phyloP scores from a whole-genome alignment of 1,140 invertebrate genomes.

The Melitaea cinxia region DNA sequence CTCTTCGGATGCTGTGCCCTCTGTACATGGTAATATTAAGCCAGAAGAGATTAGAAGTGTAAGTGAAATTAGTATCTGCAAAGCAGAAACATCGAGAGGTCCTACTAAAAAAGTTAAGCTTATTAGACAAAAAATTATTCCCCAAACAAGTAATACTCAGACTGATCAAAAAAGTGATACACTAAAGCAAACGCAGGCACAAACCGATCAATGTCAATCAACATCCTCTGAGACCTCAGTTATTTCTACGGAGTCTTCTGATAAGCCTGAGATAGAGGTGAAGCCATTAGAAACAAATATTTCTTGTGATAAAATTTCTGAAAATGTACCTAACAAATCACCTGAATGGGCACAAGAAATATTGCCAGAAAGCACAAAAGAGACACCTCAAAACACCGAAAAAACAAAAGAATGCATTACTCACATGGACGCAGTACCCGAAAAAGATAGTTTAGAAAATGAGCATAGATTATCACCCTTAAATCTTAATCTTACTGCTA shows the following conservation, averaged over 20 bases:
- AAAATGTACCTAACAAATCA: constrained; percentile 16
- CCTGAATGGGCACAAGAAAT: constrained; percentile 12
- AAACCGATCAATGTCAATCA: constrained; percentile 66
- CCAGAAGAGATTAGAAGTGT: constrained; percentile 72
- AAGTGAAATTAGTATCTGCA: constrained; percentile 75
- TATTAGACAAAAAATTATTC: constrained; percentile 67
- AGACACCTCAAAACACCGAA: constrained; percentile 23
- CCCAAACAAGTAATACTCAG: constrained; percentile 45
- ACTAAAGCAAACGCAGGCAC: constrained; percentile 28
- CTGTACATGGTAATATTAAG: constrained; percentile 66
- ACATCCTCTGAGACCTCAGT: constrained; percentile 53
- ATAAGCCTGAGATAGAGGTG: neutral
- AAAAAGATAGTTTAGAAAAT: constrained; percentile 18
- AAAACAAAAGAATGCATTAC: constrained; percentile 22
- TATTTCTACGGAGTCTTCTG: constrained; percentile 11
- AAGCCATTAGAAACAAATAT: constrained; percentile 16
- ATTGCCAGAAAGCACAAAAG: constrained; percentile 19
- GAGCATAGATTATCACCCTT: constrained; percentile 32
- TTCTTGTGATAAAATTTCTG: constrained; percentile 23
- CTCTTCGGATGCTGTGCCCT: constrained; percentile 71
- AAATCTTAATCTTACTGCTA: constrained; percentile 29
- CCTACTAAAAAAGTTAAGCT: constrained; percentile 76
- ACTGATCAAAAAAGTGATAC: constrained; percentile 38
- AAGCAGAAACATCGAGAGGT: constrained; percentile 73
- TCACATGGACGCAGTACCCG: constrained; percentile 4